Evolutionary conservation across 1,140 invertebrate genomes (phyloP).

Genomic region (Chelonus insularis): DNA sequence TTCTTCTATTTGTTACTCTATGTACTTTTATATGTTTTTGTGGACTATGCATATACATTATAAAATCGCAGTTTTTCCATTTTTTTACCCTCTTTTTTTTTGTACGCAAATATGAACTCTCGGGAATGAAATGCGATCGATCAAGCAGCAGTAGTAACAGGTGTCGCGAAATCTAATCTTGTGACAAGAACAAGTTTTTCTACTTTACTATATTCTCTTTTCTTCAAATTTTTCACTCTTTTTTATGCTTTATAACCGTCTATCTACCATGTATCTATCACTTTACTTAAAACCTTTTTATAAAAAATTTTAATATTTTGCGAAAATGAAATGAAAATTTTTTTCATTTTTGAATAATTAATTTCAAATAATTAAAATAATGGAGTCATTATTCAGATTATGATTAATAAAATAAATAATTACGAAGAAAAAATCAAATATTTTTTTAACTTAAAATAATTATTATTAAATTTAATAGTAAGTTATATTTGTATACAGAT

Average conservation of each 20-base stretch:
- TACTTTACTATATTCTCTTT: constrained; percentile 41
- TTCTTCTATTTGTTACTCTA: background rate
- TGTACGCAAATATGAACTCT: constrained; percentile 34
- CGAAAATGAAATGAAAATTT: too few relatives aligned
- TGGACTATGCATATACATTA: background rate
- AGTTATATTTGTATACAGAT: too few relatives aligned
- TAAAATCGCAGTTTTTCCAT: constrained; percentile 25
- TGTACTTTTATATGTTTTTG: background rate
- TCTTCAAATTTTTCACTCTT: constrained; percentile 10
- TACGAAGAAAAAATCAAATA: too few relatives aligned
- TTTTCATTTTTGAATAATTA: too few relatives aligned
- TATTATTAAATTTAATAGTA: too few relatives aligned
- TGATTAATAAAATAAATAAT: too few relatives aligned
- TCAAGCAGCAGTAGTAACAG: constrained; percentile 53
- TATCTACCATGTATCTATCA: background rate
- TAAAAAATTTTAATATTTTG: too few relatives aligned
- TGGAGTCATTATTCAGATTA: too few relatives aligned
- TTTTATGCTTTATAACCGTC: constrained; percentile 4
- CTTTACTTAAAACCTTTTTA: too few relatives aligned
- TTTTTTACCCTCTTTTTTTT: background rate
- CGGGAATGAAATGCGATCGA: constrained; percentile 48
- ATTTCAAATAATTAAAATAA: too few relatives aligned
- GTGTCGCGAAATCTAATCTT: constrained; percentile 41
- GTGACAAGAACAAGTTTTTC: constrained; percentile 54
- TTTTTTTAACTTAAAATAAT: too few relatives aligned